Base-by-base conservation (phyloP, 2,797 vertebrate species). In the Peromyscus attwateri region DNA sequence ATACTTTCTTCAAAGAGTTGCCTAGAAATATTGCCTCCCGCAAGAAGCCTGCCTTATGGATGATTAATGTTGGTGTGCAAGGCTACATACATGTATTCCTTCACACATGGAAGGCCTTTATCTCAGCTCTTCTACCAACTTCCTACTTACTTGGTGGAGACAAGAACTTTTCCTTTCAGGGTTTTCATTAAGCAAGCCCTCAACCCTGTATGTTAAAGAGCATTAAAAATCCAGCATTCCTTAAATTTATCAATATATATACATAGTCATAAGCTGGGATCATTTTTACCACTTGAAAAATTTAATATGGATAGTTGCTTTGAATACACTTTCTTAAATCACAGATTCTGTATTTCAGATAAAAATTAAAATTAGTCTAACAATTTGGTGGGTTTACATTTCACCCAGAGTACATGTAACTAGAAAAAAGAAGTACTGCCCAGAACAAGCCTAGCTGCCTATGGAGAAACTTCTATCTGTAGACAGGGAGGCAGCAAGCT, bases 281-380 rank as follows among this genome's bases (percentile, higher is more conserved):
- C 46, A 83, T 87, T 83, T 93, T 89, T 37, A 94, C 55, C 37
- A 55, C 29, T 46, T 9, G 23, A 64, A 94, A 87, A 9, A 95
- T 87, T 0, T 43, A 84, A 73, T 37, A 17, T 60, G 43, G 60
- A 91, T 83, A 62, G 60, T 68, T 27, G 31, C 40, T 92, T 93
- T 91, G 84, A 27, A 89, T 25, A 3, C 29, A 87, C 71, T 92
- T 81, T 92, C 70, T 84, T 95, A 95, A 91, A 91, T 91, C 16
- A 70, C 62, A 85, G 71, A 14, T 95, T 85, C 85, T 75, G 19
- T 91, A 55, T 66, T 25, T 29, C 70, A 40, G 49, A 19, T n/a
- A n/a, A 96, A 70, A 55, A 0, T 60, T 10, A 96, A 95, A 96
- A 82, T 77, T 80, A 85, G 96, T 68, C 13, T 60, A 91, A 64